These are phyloP conservation scores for Struthio camelus DNA, from an alignment of 2,113 vertebrate genomes.

Conservation along the genomic window DNA sequence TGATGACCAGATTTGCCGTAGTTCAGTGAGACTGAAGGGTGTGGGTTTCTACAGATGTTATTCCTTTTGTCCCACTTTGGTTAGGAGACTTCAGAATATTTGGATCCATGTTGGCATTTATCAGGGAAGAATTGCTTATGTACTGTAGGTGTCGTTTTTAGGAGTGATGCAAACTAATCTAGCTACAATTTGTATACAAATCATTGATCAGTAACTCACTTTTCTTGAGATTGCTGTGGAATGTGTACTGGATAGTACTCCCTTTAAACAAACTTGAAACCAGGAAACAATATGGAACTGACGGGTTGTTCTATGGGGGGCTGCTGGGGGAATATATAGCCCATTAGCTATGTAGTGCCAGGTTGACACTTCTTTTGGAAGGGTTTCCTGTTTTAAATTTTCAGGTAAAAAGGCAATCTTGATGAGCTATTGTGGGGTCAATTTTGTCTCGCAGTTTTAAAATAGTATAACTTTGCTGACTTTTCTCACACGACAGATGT, in stretches of 20 bases:
- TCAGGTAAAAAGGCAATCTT: background rate
- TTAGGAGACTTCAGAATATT: background rate
- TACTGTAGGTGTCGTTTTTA: background rate
- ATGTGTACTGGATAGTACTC: constrained; percentile 5
- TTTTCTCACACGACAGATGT: background rate
- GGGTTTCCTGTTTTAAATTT: background rate
- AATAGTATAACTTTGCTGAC: background rate
- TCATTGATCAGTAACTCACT: background rate
- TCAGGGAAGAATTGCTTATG: background rate
- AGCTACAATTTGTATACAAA: background rate
- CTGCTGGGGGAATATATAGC: background rate
- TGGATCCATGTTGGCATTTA: background rate
- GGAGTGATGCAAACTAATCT: background rate
- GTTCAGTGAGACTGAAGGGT: background rate
- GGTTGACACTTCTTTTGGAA: background rate
- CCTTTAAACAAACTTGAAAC: background rate
- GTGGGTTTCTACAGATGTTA: background rate
- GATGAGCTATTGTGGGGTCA: background rate
- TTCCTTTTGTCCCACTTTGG: background rate
- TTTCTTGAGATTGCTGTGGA: background rate
- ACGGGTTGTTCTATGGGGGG: background rate
- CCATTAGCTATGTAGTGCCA: background rate
- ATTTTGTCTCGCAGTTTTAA: background rate
- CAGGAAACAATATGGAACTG: background rate
- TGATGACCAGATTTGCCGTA: background rate